Evolutionary conservation across 1,140 invertebrate species (phyloP), one percentile per base, ranked within the genome.

Genomic region (Macrosteles quadrilineatus): DNA sequence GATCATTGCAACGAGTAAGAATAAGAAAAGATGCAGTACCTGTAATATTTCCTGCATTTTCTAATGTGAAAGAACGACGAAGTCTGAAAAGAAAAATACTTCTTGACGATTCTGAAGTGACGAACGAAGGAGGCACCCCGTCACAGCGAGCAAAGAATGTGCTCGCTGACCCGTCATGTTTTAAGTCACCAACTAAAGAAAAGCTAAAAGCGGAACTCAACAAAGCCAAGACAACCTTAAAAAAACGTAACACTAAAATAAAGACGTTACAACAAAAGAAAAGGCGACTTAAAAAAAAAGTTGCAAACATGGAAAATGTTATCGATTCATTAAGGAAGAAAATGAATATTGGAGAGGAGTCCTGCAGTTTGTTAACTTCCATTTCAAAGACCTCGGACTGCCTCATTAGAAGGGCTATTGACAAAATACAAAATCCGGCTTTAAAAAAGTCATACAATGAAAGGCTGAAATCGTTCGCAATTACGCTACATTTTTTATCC

Each of bases 401-500:
- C 31, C 27, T 64, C 36, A 43, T 70, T 21, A 47, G 64, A 45
- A 67, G 69, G 29, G 14, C 69, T 45, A 36, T 25, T 25, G 65
- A 30, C 14, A 50, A 68, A 68, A 57, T 3, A 29, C 19, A 1
- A 57, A 71, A 67, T 47, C 29, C 66, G 23, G 43, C 45, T n/a
- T 31, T 69, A 55, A 74, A 31, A 57, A 68, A 57, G 25, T 21
- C 32, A 19, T 73, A 59, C 40, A 55, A 65, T 50, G 67, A 68
- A 12, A 53, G 67, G 19, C 23, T 50, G 1, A 68, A 68, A 2
- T 11, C 47, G 69, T 81, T 80, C 75, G 77, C 78, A 64, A 66
- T 81, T 9, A 81, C 81, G 25, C 68, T 82, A 30, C 67, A 81
- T 69, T 81, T 78, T 77, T 80, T 79, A 72, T 78, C 76, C 19